Base-by-base conservation (phyloP, 2,888 invertebrate species). In the Caenorhabditis afra region DNA sequence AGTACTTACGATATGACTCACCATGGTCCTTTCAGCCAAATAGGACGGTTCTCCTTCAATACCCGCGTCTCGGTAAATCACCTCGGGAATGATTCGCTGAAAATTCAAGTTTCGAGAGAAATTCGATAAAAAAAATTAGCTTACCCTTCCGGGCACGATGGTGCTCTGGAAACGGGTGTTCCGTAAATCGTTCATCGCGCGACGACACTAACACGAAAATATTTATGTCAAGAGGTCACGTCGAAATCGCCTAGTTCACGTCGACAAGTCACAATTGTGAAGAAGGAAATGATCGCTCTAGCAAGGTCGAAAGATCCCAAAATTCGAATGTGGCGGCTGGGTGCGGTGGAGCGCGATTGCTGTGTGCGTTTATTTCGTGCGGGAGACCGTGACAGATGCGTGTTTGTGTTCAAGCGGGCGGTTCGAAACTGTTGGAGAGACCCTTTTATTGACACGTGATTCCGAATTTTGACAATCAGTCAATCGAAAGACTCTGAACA, bases 91-190 rank as follows among this genome's bases (percentile, higher is more conserved):
- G 20, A 50, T 59, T 20, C 14, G 52, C 68, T 68, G 53, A 35
- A 68, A 68, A n/a, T 11, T 58, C 4, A 22, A 4, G 22, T 29
- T 16, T 7, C 41, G 18, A 20, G 0, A 23, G 22, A n/a, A 7
- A 39, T 22, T 11, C 16, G 4, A 2, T 49, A 3, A n/a, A 3
- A n/a, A 3, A n/a, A n/a, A 29, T 8, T 14, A 14, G 16, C 47
- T 39, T 49, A 62, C 62, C 16, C 62, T 49, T 20, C 62, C 62
- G 3, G 62, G 62, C 10, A 62, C 62, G 12, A 62, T 62, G 2
- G 10, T 57, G 39, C n/a, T 29, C 29, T 29, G 29, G 4, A 5
- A 7, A 29, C 29, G 7, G 4, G 20, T 57, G 41, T 4, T 41
- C 14, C 41, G 41, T 8, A 11, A 14, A 11, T 41, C 11, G 3